These are phyloP conservation scores for Bombus affinis DNA, from an alignment of 1,140 invertebrate species.

Conservation along the genomic window DNA sequence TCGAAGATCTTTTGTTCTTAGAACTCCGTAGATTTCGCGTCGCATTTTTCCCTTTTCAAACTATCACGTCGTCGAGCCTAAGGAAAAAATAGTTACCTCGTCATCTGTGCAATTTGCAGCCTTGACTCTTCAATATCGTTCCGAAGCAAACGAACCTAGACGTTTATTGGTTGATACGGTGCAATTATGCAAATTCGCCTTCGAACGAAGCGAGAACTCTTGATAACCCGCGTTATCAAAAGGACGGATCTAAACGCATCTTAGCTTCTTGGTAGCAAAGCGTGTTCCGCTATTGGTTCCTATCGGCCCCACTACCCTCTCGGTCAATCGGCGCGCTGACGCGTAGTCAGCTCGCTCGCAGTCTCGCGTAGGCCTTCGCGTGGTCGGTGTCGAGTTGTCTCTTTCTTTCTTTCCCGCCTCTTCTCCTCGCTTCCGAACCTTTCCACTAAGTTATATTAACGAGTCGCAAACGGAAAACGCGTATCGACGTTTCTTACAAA, in stretches of 20 bases:
- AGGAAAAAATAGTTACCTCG: neutral
- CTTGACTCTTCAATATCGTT: neutral
- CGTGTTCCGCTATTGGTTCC: constrained; percentile 44
- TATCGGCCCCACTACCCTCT: constrained; percentile 39
- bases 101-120: neutral
- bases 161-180: neutral
- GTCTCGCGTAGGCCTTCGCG: constrained; percentile 59
- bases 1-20: constrained; percentile 52
- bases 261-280: neutral
- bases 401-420: neutral
- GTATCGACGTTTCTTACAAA: no score
- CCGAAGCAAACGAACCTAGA: no score
- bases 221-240: constrained; percentile 21
- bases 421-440: neutral
- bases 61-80: neutral
- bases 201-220: neutral
- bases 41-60: neutral
- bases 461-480: no score
- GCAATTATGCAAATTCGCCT: neutral
- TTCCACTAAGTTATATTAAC: accelerated
- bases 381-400: neutral
- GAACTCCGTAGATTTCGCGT: constrained; percentile 18
- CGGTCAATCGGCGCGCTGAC: constrained; percentile 45
- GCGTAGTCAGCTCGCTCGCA: constrained; percentile 28
- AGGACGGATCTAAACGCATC: constrained; percentile 12